Evolutionary conservation across 2,113 vertebrate genomes (phyloP).

Genomic region (Tyto alba): DNA sequence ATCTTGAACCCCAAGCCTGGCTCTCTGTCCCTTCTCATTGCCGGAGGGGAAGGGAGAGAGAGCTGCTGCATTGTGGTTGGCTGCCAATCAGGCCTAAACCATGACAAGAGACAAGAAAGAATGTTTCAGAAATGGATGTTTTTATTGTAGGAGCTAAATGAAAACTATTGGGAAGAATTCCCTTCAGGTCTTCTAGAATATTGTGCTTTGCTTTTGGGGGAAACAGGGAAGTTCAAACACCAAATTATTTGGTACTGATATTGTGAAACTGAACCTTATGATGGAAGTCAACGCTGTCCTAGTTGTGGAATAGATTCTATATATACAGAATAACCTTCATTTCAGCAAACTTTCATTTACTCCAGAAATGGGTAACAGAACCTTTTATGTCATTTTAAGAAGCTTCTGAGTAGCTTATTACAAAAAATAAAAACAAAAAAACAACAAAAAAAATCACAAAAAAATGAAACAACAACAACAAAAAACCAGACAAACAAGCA

Average conservation of each 20-base stretch:
- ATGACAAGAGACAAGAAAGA: neutral
- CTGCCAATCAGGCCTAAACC: no score
- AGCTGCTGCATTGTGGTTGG: no score
- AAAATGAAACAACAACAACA: no score
- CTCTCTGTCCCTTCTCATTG: no score
- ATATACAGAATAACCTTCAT: neutral
- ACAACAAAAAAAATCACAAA: no score
- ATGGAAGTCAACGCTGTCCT: neutral
- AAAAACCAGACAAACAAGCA: no score
- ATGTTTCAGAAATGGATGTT: neutral
- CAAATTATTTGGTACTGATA: neutral
- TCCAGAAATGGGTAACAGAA: neutral
- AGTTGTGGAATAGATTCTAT: neutral
- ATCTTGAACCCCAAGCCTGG: no score
- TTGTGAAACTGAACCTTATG: neutral
- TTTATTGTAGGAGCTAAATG: neutral
- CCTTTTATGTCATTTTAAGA: neutral
- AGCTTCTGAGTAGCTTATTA: neutral
- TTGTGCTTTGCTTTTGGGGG: neutral
- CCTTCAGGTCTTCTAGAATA: neutral
- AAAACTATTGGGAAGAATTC: neutral
- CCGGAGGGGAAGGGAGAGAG: no score
- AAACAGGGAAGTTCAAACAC: neutral
- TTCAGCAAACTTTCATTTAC: neutral
- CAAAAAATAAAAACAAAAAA: neutral